Base-by-base conservation (phyloP, 2,888 invertebrate species). In the Chorisops tibialis region DNA sequence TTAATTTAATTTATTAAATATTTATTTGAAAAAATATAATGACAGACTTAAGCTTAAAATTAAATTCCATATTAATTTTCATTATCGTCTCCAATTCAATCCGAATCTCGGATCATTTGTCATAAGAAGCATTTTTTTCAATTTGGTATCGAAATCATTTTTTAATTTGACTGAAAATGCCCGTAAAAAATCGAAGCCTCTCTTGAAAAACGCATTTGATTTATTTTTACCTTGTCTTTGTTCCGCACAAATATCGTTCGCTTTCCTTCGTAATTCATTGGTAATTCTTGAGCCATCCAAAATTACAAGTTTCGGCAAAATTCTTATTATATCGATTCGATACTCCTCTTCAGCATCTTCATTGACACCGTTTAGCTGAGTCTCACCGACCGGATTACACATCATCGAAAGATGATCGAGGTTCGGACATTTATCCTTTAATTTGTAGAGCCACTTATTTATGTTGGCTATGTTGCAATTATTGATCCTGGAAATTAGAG, bases 381-480 rank as follows among this genome's bases (percentile, higher is more conserved):
- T 16, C 1, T 7, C 6, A 6, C 14, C 43, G 11, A n/a, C 30
- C 4, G 56, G 56, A 30, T 56, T 56, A n/a, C 45, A 35, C 45
- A 56, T 30, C 45, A 45, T 45, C 14, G 56, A 56, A 16, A 56
- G 30, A 56, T 56, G 56, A 12, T 56, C 56, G 12, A 56, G 30
- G 5, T 56, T 18, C 1, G 56, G 56, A 56, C 56, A 56, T 16
- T 56, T 16, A 7, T 18, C 45, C 6, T 45, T 43, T 35, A 56
- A 9, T 19, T 24, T 56, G n/a, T 16, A 9, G 4, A 56, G 19
- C 56, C 56, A 56, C 12, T 43, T 18, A 14, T 43, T 5, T 6
- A 56, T 24, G 21, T 56, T 45, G 3, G n/a, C n/a, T 4, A 56
- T 56, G 14, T 45, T 41, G 24, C 56, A 56, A 30, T 43, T 24